A percentile compares a stretch with the other conserved stretches of the same genome.
Conservation (phyloP, 2,113 vertebrate species). For the Alectura lathami region DNA sequence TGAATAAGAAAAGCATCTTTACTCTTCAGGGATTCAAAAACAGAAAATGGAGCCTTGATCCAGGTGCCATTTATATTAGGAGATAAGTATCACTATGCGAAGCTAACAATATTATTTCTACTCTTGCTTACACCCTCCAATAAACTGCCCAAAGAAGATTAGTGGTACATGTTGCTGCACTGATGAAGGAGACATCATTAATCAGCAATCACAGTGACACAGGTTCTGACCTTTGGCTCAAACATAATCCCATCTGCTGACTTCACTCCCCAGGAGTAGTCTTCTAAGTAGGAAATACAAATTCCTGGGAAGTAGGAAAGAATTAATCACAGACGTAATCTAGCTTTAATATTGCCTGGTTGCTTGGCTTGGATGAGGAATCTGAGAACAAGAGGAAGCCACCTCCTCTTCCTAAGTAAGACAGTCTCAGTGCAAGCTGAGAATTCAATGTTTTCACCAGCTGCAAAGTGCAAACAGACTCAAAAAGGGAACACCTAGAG, state of each 20-base stretch:
- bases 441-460: not conserved
- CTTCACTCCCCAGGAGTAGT: not conserved
- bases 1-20: not conserved
- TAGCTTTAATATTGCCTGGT: not conserved
- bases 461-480: not conserved
- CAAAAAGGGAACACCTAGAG: not conserved
- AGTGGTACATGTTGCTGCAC: not conserved
- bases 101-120: not conserved
- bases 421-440: not conserved
- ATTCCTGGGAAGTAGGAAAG: not conserved
- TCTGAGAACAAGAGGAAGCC: not conserved
- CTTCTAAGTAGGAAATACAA: not conserved
- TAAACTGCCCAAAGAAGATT: not conserved
- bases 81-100: not conserved
- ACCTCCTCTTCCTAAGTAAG: not conserved
- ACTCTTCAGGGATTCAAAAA: not conserved
- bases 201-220: not conserved
- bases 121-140: not conserved
- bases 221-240: not conserved
- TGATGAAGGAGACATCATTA: constrained; percentile 5
- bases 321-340: not conserved
- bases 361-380: not conserved
- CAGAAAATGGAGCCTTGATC: not conserved
- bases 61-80: not conserved
- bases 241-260: not conserved